Conservation (phyloP, 2,113 vertebrate species). For the Ranitomeya imitator region DNA sequence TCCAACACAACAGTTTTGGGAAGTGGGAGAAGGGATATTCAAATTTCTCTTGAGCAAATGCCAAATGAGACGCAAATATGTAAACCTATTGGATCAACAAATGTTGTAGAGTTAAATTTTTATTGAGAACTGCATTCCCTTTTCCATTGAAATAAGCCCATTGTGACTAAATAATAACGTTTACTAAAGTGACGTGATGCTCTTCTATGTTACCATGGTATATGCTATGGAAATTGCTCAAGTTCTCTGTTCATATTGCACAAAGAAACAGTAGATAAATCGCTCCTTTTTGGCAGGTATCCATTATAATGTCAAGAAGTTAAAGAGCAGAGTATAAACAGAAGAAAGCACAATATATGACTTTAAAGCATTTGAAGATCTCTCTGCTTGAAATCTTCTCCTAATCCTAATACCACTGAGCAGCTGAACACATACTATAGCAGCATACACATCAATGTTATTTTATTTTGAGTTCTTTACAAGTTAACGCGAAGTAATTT, state of each 20-base stretch:
- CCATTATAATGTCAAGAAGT: conserved; percentile 35
- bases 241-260: conserved; percentile 22
- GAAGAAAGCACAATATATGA: conserved; percentile 9
- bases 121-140: conserved; percentile 3
- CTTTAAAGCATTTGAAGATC: background rate
- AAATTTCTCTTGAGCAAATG: background rate
- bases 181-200: background rate
- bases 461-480: background rate
- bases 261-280: background rate
- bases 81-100: background rate
- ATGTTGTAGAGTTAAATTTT: background rate
- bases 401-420: background rate
- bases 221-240: background rate
- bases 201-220: background rate
- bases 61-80: background rate
- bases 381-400: background rate
- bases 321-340: background rate
- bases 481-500: background rate
- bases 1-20: background rate
- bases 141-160: background rate
- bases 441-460: background rate
- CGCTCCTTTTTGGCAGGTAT: conserved; percentile 15
- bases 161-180: background rate
- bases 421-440: background rate
- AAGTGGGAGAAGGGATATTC: background rate